Evolutionary conservation across 2,113 vertebrate species (phyloP).

Genomic region (Python bivittatus): DNA sequence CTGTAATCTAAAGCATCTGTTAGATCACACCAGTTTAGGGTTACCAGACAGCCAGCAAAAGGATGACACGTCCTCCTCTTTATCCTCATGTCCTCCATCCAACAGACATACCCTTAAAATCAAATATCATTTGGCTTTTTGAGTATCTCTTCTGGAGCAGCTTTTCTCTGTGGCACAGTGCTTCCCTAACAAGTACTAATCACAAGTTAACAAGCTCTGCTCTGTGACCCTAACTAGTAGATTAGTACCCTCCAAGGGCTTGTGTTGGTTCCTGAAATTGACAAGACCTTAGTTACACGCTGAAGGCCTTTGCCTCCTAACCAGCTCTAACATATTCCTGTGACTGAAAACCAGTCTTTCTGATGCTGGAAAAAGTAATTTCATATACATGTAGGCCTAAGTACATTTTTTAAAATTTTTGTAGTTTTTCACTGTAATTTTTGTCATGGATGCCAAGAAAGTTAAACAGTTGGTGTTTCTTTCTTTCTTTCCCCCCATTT

Average conservation of each 20-base stretch:
- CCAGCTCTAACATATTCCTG: not conserved
- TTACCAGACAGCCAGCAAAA: not conserved
- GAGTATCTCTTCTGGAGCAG: not conserved
- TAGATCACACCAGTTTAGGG: not conserved
- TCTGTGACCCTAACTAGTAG: not conserved
- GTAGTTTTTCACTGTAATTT: not conserved
- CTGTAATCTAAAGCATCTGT: not conserved
- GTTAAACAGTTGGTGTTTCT: not conserved
- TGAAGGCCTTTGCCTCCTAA: not conserved
- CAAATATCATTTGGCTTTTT: not conserved
- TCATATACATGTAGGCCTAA: not conserved
- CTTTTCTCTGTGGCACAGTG: not conserved
- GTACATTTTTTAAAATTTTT: not conserved
- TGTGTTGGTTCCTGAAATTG: not conserved
- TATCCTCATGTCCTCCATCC: not conserved
- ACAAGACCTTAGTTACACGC: not conserved
- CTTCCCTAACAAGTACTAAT: not conserved
- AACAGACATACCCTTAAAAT: not conserved
- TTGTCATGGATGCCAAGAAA: not conserved
- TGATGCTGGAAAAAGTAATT: not conserved
- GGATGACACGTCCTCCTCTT: not conserved
- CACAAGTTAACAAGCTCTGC: not conserved
- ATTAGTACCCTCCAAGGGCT: not conserved
- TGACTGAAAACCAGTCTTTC: not conserved
- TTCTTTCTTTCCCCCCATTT: not conserved